These are phyloP conservation scores for Hormiphora californensis DNA, from an alignment of 37 sponge, comb jelly and placozoan species.

Conservation along the genomic window DNA sequence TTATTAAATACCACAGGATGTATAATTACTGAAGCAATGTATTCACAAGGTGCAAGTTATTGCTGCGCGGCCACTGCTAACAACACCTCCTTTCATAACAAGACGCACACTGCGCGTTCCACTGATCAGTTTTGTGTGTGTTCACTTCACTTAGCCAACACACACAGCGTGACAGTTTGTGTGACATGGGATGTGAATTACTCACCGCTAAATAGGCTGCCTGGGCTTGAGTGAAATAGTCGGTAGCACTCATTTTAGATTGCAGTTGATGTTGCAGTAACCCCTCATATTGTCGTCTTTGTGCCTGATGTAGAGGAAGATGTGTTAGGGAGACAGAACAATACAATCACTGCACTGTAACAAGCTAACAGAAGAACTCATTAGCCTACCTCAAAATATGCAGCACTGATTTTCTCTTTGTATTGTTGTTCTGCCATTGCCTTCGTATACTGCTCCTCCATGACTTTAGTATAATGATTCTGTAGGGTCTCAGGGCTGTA, in stretches of 20 bases:
- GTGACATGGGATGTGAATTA: too few relatives aligned
- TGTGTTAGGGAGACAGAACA: not conserved
- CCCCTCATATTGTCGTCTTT: slow-evolving; percentile 34
- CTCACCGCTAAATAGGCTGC: slow-evolving; percentile 37
- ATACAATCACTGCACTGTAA: not conserved
- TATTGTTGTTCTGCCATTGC: slow-evolving; percentile 37
- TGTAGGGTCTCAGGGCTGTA: slow-evolving; percentile 9
- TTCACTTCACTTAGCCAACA: too few relatives aligned
- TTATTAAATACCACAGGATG: too few relatives aligned
- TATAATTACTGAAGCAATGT: too few relatives aligned
- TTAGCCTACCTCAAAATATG: slow-evolving; percentile 30
- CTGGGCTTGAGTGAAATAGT: slow-evolving; percentile 41
- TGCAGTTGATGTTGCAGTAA: slow-evolving; percentile 40
- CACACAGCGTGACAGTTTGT: too few relatives aligned
- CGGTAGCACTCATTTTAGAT: slow-evolving; percentile 30
- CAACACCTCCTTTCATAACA: too few relatives aligned
- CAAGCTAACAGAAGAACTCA: too few relatives aligned
- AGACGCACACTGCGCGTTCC: too few relatives aligned
- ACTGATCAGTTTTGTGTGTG: too few relatives aligned
- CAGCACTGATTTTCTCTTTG: slow-evolving; percentile 54
- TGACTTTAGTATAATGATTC: not conserved
- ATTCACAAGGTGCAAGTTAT: too few relatives aligned
- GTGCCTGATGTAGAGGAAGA: too few relatives aligned
- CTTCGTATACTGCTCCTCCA: slow-evolving; percentile 40
- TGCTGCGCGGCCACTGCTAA: too few relatives aligned